These are phyloP conservation scores for Linnaemya vulpina DNA, from an alignment of 2,888 invertebrate species.

Conservation along the genomic window DNA sequence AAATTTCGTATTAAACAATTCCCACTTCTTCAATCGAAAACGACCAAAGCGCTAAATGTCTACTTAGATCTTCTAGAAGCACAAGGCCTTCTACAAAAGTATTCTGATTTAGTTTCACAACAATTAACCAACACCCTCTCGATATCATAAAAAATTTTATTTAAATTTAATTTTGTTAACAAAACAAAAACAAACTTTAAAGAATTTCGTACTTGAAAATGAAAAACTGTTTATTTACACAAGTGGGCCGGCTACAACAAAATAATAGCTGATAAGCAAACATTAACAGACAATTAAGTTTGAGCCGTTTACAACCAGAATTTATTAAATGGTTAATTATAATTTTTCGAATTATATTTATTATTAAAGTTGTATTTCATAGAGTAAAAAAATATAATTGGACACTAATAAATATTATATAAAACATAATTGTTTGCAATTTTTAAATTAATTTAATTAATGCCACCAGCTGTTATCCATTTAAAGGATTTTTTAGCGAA, in stretches of 20 bases:
- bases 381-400: too few species aligned
- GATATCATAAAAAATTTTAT: background rate
- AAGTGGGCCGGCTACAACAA: slow-evolving; percentile 40
- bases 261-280: slow-evolving; percentile 44
- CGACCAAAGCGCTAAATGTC: background rate
- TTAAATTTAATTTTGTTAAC: slow-evolving; percentile 9
- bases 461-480: too few species aligned
- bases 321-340: slow-evolving; percentile 12
- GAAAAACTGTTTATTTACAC: slow-evolving; percentile 53
- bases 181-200: slow-evolving; percentile 9
- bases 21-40: background rate
- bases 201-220: slow-evolving; percentile 17
- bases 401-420: too few species aligned
- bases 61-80: background rate
- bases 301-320: background rate
- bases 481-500: background rate
- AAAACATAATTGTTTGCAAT: too few species aligned
- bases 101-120: background rate
- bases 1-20: too few species aligned
- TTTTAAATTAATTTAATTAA: too few species aligned
- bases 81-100: background rate
- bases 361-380: too few species aligned
- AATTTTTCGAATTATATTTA: background rate
- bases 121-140: background rate
- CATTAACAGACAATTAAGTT: slow-evolving; percentile 32